A percentile compares a stretch with the other conserved stretches of the same genome.
Evolutionary conservation across 2,113 vertebrate species (phyloP).

Genomic region (Menura novaehollandiae): DNA sequence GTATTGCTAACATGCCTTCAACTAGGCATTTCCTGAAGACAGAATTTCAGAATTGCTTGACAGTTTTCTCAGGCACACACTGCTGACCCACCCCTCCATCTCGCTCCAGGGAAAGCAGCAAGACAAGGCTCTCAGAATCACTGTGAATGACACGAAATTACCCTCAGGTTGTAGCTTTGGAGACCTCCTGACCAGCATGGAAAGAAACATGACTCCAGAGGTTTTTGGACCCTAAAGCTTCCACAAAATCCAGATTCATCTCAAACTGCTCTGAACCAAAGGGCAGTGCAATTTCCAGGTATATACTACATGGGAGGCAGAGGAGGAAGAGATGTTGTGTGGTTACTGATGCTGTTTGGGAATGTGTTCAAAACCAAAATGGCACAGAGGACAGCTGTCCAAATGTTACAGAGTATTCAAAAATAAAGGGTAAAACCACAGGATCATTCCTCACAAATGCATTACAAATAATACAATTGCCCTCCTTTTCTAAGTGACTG

Average conservation of each 20-base stretch:
- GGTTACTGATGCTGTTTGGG: background rate
- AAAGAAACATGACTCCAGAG: background rate
- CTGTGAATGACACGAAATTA: background rate
- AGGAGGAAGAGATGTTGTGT: background rate
- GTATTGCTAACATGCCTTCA: background rate
- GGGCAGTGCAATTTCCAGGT: background rate
- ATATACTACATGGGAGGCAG: background rate
- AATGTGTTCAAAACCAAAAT: background rate
- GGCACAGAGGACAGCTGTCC: background rate
- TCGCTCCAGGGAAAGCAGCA: background rate
- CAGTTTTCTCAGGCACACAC: background rate
- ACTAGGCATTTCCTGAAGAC: background rate
- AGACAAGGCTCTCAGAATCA: background rate
- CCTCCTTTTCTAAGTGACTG: background rate
- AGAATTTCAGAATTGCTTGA: background rate
- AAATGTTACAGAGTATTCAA: background rate
- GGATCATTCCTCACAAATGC: background rate
- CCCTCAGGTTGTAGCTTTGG: background rate
- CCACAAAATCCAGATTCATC: background rate
- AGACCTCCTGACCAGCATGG: background rate
- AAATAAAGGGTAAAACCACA: background rate
- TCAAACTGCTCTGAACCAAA: background rate
- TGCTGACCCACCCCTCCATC: background rate
- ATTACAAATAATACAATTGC: background rate
- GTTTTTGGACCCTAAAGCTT: background rate